phyloP scores from a whole-genome alignment of 2,113 vertebrate genomes.

The Callionymus lyra region DNA sequence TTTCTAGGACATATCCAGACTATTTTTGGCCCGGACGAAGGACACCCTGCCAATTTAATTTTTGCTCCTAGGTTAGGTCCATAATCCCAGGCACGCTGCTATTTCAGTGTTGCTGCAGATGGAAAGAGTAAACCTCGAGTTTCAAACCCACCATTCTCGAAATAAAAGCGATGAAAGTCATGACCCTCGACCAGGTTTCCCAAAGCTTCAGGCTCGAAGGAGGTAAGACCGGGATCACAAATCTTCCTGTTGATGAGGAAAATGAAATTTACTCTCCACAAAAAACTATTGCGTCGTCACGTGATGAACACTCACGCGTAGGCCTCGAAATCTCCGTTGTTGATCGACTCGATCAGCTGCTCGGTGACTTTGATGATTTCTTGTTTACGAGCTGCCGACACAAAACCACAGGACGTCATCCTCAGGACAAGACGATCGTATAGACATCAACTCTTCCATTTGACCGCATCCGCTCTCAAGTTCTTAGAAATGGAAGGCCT shows the following conservation, averaged over 20 bases:
- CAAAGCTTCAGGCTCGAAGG: constrained; percentile 93
- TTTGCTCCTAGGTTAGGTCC: constrained; percentile 23
- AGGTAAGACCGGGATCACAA: constrained; percentile 92
- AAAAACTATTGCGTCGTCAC: not conserved
- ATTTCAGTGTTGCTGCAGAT: constrained; percentile 23
- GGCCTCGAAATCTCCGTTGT: constrained; percentile 70
- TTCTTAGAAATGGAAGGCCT: constrained; percentile 59
- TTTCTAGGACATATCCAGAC: constrained; percentile 53
- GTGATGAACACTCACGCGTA: constrained; percentile 57
- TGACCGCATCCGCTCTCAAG: constrained; percentile 14
- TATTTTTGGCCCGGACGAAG: constrained; percentile 45
- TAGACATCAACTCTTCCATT: too few species aligned
- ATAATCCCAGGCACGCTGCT: constrained; percentile 16
- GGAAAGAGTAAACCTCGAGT: constrained; percentile 3
- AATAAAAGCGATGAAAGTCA: constrained; percentile 96
- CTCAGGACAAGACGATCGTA: not conserved
- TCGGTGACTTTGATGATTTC: constrained; percentile 73
- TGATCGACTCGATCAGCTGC: constrained; percentile 71
- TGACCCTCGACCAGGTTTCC: constrained; percentile 97
- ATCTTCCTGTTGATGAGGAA: constrained; percentile 75
- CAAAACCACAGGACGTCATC: constrained; percentile 28
- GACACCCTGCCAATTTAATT: constrained; percentile 36
- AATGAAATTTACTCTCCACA: constrained; percentile 1
- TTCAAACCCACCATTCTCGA: constrained; percentile 80
- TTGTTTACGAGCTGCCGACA: constrained; percentile 67